These are phyloP conservation scores for Plutella xylostella DNA, from an alignment of 2,888 invertebrate genomes.

Conservation along the genomic window DNA sequence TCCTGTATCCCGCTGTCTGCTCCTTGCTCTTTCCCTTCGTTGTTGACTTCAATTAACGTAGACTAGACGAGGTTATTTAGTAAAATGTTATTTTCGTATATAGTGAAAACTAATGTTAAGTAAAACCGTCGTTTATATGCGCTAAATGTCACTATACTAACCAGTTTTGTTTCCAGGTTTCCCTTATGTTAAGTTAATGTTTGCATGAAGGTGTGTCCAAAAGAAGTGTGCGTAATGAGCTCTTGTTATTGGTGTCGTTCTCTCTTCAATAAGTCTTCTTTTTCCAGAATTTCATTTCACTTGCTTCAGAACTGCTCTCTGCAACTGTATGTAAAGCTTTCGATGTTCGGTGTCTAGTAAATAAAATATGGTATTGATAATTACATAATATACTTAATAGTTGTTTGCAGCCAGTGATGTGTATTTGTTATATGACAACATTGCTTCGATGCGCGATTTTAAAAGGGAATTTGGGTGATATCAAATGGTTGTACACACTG, in stretches of 20 bases:
- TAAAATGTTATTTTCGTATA: constrained; percentile 60
- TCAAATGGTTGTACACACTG: constrained; percentile 42
- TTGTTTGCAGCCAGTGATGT: not conserved
- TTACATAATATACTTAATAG: constrained; percentile 23
- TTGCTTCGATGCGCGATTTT: constrained; percentile 46
- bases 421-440: no score
- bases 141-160: constrained; percentile 63
- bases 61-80: constrained; percentile 25
- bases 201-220: constrained; percentile 33
- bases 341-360: constrained; percentile 55
- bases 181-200: constrained; percentile 12
- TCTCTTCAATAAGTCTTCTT: constrained; percentile 41
- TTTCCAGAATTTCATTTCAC: constrained; percentile 33
- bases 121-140: constrained; percentile 18
- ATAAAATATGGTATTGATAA: no score
- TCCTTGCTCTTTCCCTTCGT: constrained; percentile 37
- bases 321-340: constrained; percentile 50
- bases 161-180: constrained; percentile 22
- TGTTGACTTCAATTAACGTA: constrained; percentile 45
- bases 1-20: constrained; percentile 13
- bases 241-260: constrained; percentile 56
- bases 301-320: constrained; percentile 25
- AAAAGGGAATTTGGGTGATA: constrained; percentile 67
- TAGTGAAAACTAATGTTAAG: constrained; percentile 40
- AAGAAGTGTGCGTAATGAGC: constrained; percentile 27